A percentile compares a stretch with the other conserved stretches of the same genome.
Evolutionary conservation across 2,888 invertebrate genomes (phyloP).

Genomic region (Drosophila vallismaia): DNA sequence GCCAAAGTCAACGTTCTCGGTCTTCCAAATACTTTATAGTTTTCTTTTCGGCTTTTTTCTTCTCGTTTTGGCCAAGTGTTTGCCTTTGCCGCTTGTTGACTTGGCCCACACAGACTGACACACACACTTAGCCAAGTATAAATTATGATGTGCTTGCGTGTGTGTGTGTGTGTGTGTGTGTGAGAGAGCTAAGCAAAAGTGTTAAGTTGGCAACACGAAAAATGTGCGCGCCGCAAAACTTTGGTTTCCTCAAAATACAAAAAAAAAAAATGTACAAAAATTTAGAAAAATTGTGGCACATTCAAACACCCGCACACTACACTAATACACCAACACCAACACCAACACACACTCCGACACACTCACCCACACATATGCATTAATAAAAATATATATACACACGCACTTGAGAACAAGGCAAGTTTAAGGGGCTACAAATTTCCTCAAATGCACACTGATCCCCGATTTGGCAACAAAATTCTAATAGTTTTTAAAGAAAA

Average conservation of each 20-base stretch:
- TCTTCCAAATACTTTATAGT: conserved; percentile 70
- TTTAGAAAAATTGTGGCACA: conserved; percentile 6
- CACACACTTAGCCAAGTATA: conserved; percentile 41
- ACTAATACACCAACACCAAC: conserved; percentile 9
- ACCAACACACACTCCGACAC: background rate
- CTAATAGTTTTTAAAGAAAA: background rate
- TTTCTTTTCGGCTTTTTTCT: conserved; percentile 31
- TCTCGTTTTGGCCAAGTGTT: conserved; percentile 56
- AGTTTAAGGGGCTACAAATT: conserved; percentile 14
- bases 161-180: conserved; percentile 51
- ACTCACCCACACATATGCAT: conserved; percentile 1
- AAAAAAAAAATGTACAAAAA: conserved; percentile 5
- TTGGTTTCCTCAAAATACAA: conserved; percentile 57
- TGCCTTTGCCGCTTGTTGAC: conserved; percentile 71
- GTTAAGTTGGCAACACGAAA: conserved; percentile 78
- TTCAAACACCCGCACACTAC: conserved; percentile 2
- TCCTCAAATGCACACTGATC: conserved; percentile 19
- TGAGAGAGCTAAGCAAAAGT: conserved; percentile 67
- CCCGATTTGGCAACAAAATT: background rate
- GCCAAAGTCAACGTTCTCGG: conserved; percentile 61
- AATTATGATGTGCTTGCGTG: conserved; percentile 34
- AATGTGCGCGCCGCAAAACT: conserved; percentile 72
- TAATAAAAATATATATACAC: conserved; percentile 12
- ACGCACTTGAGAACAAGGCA: conserved; percentile 17
- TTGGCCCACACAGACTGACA: conserved; percentile 41